Evolutionary conservation across 2,113 vertebrate species (phyloP), one percentile per base, ranked within the genome.

Genomic region (Antigone vipio): DNA sequence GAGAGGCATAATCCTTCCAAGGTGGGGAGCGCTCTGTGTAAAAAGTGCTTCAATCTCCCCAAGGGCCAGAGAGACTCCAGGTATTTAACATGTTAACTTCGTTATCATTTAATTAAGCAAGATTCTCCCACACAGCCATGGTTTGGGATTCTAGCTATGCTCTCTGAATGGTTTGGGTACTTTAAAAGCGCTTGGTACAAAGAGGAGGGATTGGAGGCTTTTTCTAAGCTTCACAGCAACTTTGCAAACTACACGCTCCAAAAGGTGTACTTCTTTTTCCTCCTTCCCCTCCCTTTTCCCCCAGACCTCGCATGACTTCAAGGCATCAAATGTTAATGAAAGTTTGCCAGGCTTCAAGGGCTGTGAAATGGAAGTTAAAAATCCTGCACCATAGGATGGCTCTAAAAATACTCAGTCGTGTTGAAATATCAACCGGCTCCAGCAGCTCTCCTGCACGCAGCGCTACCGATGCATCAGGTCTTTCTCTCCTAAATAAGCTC

Each of bases 241-340:
- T 95, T 80, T 5, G 16, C 42, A 35, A 77, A 80, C 69, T 29
- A 11, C 17, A 6, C 0, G 1, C 18, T 88, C 92, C 82, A 40
- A 93, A 95, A 95, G 84, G 92, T 92, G 47, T 5, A 9, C 71
- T 77, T 92, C 38, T 81, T 91, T 59, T 45, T 56, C 56, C 35
- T 84, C n/a, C 17, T 55, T 83, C 60, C 62, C 56, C 35, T 85
- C 58, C 62, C 40, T 80, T 93, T 75, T 5, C 69, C 89, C 32
- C 34, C 24, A 81, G 83, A 95, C 95, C 95, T 95, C 1, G 63
- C 88, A 78, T 94, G 93, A 95, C 96, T 96, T 84, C 86, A 89
- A 94, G 91, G 80, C 92, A 96, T 96, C 92, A 94, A 97, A 96
- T 96, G 88, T 92, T 95, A 94, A 97, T 95, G 93, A 92, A 92